phyloP scores from a whole-genome alignment of 23 tunicate species.

The Clavelina lepadiformis region DNA sequence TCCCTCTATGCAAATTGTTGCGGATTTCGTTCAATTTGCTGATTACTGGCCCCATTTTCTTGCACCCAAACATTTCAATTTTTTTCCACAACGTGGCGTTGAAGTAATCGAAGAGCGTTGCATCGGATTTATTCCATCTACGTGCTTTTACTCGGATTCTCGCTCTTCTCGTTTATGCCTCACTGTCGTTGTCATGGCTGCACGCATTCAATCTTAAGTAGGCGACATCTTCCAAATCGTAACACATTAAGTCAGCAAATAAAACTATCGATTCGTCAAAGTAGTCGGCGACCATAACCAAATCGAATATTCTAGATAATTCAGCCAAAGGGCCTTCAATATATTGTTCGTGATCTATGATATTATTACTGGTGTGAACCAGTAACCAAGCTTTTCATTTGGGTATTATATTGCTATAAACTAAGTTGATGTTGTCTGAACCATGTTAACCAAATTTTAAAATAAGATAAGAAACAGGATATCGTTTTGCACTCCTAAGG shows the following conservation, averaged over 20 bases:
- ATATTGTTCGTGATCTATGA: too few species aligned
- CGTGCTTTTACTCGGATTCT: conserved; percentile 26
- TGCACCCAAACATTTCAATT: conserved; percentile 17
- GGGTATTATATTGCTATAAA: too few species aligned
- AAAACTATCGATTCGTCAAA: conserved; percentile 37
- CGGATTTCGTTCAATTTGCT: background rate
- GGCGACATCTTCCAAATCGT: conserved; percentile 32
- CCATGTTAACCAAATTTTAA: too few species aligned
- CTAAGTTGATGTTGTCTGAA: too few species aligned
- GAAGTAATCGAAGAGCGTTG: conserved; percentile 42
- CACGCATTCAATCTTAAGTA: conserved; percentile 22
- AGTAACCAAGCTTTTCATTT: too few species aligned
- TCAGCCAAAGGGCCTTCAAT: too few species aligned
- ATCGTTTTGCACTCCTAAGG: too few species aligned
- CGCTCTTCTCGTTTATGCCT: background rate
- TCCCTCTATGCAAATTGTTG: conserved; percentile 12
- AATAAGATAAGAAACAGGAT: too few species aligned
- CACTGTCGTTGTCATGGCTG: background rate
- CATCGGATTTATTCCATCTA: conserved; percentile 43
- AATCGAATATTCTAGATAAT: conserved; percentile 29
- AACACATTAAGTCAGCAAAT: conserved; percentile 29
- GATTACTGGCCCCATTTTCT: conserved; percentile 20
- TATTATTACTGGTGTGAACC: too few species aligned
- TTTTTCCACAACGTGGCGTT: conserved; percentile 42
- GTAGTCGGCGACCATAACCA: conserved; percentile 33